Percentiles rank a stretch among this genome's conserved stretches.
Evolutionary conservation across 2,797 vertebrate species (phyloP).

Genomic region (Falco novaeseelandiae): DNA sequence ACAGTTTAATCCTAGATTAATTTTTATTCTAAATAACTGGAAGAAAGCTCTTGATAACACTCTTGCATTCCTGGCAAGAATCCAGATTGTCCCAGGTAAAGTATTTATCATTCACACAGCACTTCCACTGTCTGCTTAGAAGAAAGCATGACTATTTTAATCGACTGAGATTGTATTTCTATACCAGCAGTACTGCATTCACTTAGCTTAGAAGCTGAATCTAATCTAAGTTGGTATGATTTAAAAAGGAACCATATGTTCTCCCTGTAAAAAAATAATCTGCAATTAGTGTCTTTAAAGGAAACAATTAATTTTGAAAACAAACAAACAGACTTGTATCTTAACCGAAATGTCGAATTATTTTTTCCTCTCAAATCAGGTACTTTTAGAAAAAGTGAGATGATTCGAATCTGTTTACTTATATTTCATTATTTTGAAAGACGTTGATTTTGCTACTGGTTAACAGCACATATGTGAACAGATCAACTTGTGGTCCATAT

Average conservation of each 20-base stretch:
- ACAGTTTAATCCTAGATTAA: conserved; percentile 46
- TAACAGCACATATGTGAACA: not conserved
- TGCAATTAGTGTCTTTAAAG: not conserved
- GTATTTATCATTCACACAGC: not conserved
- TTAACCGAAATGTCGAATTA: not conserved
- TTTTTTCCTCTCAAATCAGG: not conserved
- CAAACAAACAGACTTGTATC: not conserved
- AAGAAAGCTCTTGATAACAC: conserved; percentile 42
- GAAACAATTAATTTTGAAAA: conserved; percentile 5
- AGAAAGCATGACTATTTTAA: not conserved
- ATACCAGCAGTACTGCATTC: not conserved
- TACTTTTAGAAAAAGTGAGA: not conserved
- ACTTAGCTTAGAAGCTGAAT: not conserved
- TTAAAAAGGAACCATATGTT: conserved; percentile 30
- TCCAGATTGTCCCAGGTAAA: not conserved
- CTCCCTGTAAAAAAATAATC: not conserved
- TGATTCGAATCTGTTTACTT: not conserved
- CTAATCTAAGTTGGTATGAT: not conserved
- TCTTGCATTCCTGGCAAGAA: not conserved
- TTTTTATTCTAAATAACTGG: conserved; percentile 53
- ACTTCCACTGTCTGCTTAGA: not conserved
- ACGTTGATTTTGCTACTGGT: not conserved
- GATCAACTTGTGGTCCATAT: not conserved
- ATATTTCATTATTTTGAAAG: not conserved
- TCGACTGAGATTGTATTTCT: not conserved